These are phyloP conservation scores for Spatulosminthurus flaviceps DNA, from an alignment of 2,888 invertebrate genomes.

Conservation along the genomic window DNA sequence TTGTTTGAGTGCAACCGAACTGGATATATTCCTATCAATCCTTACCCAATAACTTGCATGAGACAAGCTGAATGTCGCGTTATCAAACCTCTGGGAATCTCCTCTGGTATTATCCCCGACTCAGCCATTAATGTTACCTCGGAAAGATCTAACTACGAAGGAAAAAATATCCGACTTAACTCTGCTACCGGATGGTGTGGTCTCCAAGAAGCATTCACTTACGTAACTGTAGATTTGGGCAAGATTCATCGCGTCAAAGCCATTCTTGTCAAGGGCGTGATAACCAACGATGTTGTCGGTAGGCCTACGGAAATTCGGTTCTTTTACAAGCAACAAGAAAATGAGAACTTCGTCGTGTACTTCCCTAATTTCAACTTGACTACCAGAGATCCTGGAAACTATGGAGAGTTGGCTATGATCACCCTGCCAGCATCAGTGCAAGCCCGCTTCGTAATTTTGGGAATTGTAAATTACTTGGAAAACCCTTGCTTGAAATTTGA, in stretches of 20 bases:
- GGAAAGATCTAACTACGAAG: conserved; percentile 89
- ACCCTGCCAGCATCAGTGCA: conserved; percentile 92
- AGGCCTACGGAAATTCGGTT: conserved; percentile 95
- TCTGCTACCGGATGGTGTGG: conserved; percentile 97
- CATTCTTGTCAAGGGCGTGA: conserved; percentile 91
- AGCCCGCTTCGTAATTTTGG: conserved; percentile 91
- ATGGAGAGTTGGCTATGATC: conserved; percentile 95
- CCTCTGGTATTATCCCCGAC: conserved; percentile 92
- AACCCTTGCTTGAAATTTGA: conserved; percentile 96
- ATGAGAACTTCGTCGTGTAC: conserved; percentile 94
- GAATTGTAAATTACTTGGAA: conserved; percentile 96
- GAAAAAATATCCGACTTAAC: conserved; percentile 85
- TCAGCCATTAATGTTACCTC: conserved; percentile 95
- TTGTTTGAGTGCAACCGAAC: conserved; percentile 88
- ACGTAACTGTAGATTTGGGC: conserved; percentile 93
- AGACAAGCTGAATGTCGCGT: conserved; percentile 94
- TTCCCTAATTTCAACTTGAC: conserved; percentile 96
- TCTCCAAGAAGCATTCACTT: conserved; percentile 96
- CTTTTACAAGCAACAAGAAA: conserved; percentile 94
- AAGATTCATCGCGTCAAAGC: conserved; percentile 92
- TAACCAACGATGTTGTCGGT: conserved; percentile 93
- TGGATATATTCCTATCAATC: conserved; percentile 91
- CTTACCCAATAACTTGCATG: conserved; percentile 87
- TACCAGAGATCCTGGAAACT: conserved; percentile 95
- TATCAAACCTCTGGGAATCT: conserved; percentile 87